A percentile compares a stretch with the other conserved stretches of the same genome.
phyloP scores from a whole-genome alignment of 2,888 invertebrate species.

The Drosophila setosimentum region DNA sequence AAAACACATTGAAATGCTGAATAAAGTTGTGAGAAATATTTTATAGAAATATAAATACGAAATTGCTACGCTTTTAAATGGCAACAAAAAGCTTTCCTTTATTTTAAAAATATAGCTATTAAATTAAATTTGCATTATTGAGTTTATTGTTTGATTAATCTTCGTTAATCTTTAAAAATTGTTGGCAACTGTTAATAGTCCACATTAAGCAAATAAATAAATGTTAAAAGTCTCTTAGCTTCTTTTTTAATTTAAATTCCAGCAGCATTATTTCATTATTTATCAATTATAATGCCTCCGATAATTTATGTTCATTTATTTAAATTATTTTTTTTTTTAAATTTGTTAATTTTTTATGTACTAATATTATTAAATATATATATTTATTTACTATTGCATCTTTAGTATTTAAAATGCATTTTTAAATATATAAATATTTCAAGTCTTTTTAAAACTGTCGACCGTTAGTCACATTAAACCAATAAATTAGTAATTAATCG shows the following conservation, averaged over 20 bases:
- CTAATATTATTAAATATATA: background rate
- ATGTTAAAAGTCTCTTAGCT: background rate
- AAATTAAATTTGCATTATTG: background rate
- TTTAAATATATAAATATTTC: background rate
- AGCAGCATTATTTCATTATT: background rate
- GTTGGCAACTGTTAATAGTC: background rate
- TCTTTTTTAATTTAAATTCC: background rate
- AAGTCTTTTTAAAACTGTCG: background rate
- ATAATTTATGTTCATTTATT: background rate
- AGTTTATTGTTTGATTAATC: background rate
- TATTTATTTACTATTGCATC: background rate
- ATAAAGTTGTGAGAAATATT: background rate
- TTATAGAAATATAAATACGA: background rate
- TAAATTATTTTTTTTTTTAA: background rate
- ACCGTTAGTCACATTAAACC: background rate
- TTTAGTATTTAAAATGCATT: background rate
- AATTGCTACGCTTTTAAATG: background rate
- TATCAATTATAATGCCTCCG: background rate
- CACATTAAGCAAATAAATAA: background rate
- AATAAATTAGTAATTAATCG: background rate
- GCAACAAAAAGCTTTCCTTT: background rate
- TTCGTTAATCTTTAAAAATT: background rate
- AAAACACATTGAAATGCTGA: background rate
- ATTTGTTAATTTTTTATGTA: background rate
- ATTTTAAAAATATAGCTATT: background rate